Evolutionary conservation across 2,888 invertebrate genomes (phyloP), one percentile per base, ranked within the genome.

Genomic region (Parnassius orleans): DNA sequence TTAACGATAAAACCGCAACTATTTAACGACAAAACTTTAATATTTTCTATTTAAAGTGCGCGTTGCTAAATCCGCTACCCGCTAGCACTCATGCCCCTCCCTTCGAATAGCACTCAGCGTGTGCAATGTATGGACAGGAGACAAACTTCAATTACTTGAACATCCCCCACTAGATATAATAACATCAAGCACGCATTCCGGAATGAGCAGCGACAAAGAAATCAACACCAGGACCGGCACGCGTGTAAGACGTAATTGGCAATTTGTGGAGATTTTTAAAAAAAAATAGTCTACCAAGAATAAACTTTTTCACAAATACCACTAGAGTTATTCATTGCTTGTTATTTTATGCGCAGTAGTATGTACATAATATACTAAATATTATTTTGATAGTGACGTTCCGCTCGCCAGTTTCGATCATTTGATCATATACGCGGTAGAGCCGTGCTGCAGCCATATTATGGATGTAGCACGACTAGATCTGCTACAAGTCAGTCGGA

Each of bases 121-220:
- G 55, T 51, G 50, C 50, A 50, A 50, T 55, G 54, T 15, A 47
- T 42, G 42, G 47, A 7, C 51, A 42, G 48, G 33, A 41, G 41
- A 12, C 56, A 53, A 33, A 53, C 57, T 60, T 61, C 61, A 60
- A 68, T 68, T 65, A 65, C 63, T 57, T 60, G 55, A 58, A 53
- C 62, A 47, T 54, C 60, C 48, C 48, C 53, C 59, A 60, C 64
- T 64, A 66, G 57, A 58, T 10, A 56, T 67, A 68, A 67, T 67
- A 50, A 61, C 57, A 68, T 67, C 64, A 63, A 41, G 64, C 61
- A 65, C 68, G 68, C 68, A 68, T 68, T 68, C 67, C 65, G 48
- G 53, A 57, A 52, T 12, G 44, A 56, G n/a, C 50, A 12, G 55
- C 57, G 55, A 63, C 61, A 61, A 63, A 65, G 56, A 63, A 60